Evolutionary conservation across 2,113 vertebrate genomes (phyloP).

Genomic region (Sturnus vulgaris): DNA sequence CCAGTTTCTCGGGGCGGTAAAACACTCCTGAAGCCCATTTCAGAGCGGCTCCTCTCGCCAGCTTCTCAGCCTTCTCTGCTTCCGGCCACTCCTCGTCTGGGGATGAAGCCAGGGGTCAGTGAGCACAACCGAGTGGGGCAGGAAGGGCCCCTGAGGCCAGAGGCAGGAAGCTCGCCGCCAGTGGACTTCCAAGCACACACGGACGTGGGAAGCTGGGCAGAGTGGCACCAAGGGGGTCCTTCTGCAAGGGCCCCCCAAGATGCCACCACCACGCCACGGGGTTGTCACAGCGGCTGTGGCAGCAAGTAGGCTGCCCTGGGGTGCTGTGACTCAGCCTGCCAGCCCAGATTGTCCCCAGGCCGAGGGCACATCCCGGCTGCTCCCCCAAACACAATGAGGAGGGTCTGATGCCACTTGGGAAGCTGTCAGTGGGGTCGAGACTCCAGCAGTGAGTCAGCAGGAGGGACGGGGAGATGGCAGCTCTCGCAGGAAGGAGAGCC

Average conservation of each 20-base stretch:
- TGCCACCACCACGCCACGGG: accelerated
- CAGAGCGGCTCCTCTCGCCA: constrained; percentile 90
- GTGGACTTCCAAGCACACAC: background rate
- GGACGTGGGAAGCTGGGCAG: background rate
- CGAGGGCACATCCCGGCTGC: accelerated
- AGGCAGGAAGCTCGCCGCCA: background rate
- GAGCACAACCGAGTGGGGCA: background rate
- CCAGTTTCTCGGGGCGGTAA: constrained; percentile 87
- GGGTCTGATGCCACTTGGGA: background rate
- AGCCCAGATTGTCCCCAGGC: background rate
- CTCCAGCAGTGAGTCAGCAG: constrained; percentile 16
- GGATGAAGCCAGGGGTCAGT: background rate
- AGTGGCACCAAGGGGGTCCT: background rate
- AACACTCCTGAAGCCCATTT: constrained; percentile 97
- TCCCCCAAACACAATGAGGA: background rate
- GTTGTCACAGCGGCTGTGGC: background rate
- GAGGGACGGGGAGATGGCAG: background rate
- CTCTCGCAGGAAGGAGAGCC: background rate
- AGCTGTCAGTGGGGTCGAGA: background rate
- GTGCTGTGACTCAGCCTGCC: background rate
- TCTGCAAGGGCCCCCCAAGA: accelerated
- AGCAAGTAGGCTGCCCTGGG: background rate
- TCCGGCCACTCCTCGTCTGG: constrained; percentile 72
- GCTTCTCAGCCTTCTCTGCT: constrained; percentile 82
- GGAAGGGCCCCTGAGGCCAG: constrained; percentile 33